A percentile compares a stretch with the other conserved stretches of the same genome.
phyloP scores from a whole-genome alignment of 2,888 invertebrate species.

The Nomada goodeniana region DNA sequence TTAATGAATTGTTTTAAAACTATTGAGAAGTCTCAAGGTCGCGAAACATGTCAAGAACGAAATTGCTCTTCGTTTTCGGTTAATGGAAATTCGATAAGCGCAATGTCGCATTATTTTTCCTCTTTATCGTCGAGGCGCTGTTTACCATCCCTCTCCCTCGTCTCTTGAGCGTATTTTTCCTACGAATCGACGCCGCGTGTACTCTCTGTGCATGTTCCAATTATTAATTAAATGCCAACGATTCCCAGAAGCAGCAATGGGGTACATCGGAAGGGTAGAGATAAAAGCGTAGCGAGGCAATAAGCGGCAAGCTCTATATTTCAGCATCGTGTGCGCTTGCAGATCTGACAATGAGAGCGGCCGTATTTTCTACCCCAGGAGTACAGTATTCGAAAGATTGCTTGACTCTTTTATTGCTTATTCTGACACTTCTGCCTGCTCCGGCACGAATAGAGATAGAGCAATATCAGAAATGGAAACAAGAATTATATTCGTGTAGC shows the following conservation, averaged over 20 bases:
- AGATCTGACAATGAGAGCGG: conserved; percentile 6
- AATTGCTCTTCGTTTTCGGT: no score
- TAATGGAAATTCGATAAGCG: no score
- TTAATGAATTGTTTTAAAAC: no score
- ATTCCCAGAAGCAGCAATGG: conserved; percentile 3
- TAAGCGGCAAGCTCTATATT: conserved; percentile 13
- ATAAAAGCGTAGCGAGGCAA: neutral
- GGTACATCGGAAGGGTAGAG: neutral
- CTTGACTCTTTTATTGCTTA: neutral
- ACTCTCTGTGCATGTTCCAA: neutral
- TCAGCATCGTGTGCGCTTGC: conserved; percentile 6
- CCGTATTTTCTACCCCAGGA: neutral
- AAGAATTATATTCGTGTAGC: no score
- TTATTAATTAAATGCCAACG: conserved; percentile 46
- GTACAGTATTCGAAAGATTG: conserved; percentile 13
- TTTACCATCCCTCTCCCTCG: no score
- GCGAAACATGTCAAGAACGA: no score
- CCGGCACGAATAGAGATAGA: no score
- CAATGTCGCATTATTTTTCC: no score
- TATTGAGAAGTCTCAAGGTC: no score
- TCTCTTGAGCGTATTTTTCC: neutral
- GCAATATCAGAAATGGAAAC: no score
- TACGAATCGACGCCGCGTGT: neutral
- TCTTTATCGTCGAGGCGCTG: no score
- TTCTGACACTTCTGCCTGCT: no score